Base-by-base conservation (phyloP, 2,797 vertebrate genomes). In the Spea hammondii region DNA sequence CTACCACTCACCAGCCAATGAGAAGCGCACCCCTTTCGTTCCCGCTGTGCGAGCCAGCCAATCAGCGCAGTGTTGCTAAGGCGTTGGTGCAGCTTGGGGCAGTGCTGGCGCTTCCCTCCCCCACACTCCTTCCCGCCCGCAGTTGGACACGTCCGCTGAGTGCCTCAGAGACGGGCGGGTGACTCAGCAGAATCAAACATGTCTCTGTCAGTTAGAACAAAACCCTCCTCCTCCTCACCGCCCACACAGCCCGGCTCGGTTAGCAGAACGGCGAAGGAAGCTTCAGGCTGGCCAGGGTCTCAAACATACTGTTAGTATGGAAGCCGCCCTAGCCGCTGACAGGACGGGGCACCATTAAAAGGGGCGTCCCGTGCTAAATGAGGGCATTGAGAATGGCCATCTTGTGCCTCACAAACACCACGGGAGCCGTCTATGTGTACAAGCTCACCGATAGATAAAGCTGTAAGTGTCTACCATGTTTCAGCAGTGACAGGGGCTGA, bases 171-270 rank as follows among this genome's bases (percentile, higher is more conserved):
- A 76, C 79, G 69, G 74, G 79, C 79, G 79, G 79, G 79, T 81
- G 79, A 81, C 79, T 81, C 79, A 81, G 79, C 79, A 81, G 57
- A 81, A 81, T 81, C 74, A 65, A 72, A 76, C 79, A 76, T 80
- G 79, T 76, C 74, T 76, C 79, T 80, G 79, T 80, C 79, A 80
- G 68, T 76, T 59, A 80, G 59, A 55, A 14, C 14, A 4, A 13
- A 51, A 50, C 59, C 78, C 65, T 60, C 72, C 72, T 50, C 46
- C 51, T 62, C 64, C 64, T 67, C 64, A 46, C 77, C 70, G 70
- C 77, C 77, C 77, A 60, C 76, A 71, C 70, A 72, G 69, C 70
- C 69, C 68, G 32, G 76, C 76, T 47, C 11, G 48, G 12, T 47
- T 6, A 6, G 55, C 70, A 46, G 4, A 12, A 9, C 57, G n/a